phyloP scores from a whole-genome alignment of 2,797 vertebrate genomes.

The Malurus leucopterus region DNA sequence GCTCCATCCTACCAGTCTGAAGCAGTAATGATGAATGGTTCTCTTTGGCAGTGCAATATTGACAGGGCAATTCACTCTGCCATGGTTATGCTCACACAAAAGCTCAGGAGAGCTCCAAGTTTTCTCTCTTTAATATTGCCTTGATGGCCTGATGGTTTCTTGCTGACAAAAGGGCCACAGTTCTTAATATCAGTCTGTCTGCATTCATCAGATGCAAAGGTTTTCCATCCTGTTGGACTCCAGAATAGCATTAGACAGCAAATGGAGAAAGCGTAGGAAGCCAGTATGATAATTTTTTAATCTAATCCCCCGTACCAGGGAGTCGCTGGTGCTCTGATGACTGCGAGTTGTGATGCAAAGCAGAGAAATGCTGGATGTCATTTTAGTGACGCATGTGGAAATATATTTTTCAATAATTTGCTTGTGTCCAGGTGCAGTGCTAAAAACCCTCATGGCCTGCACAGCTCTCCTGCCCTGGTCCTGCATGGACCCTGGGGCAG shows the following conservation, averaged over 20 bases:
- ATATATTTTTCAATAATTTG: background rate
- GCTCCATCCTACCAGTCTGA: background rate
- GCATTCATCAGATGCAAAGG: constrained; percentile 76
- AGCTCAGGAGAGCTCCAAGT: constrained; percentile 63
- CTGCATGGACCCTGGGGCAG: background rate
- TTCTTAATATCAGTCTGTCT: constrained; percentile 79
- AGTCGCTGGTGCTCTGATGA: background rate
- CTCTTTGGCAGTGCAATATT: background rate
- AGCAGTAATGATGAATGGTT: background rate
- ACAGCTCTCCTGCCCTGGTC: background rate
- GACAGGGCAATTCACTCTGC: background rate
- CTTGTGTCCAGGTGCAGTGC: background rate
- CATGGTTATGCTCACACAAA: background rate
- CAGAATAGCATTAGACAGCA: background rate
- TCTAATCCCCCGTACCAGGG: background rate
- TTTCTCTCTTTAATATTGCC: constrained; percentile 80
- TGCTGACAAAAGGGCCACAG: constrained; percentile 75
- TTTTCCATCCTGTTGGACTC: constrained; percentile 16
- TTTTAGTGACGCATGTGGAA: background rate
- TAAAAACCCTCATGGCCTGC: fast-evolving
- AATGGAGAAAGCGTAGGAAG: background rate
- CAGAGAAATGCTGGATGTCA: background rate
- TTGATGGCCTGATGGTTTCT: constrained; percentile 76
- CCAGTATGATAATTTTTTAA: constrained; percentile 21
- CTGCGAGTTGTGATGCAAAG: constrained; percentile 2